phyloP scores from a whole-genome alignment of 2,113 vertebrate species.

The Tenrec ecaudatus region DNA sequence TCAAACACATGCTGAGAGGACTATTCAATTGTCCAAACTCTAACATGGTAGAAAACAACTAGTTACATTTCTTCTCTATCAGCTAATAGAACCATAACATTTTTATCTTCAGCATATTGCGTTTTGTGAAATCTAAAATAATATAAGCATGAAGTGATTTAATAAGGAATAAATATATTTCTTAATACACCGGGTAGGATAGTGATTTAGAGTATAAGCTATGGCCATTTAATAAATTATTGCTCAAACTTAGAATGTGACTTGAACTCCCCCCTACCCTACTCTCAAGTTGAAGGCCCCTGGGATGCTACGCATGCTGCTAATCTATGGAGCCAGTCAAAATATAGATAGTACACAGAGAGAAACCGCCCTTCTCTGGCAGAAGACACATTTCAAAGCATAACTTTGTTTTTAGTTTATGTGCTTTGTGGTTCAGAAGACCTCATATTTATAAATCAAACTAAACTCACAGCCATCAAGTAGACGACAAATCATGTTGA shows the following conservation, averaged over 20 bases:
- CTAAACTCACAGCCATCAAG: too few species aligned
- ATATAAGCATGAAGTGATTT: constrained; percentile 5
- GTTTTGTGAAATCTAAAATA: not conserved
- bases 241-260: not conserved
- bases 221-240: not conserved
- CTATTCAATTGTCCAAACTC: not conserved
- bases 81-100: not conserved
- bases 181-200: not conserved
- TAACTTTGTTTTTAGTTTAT: too few species aligned
- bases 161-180: not conserved
- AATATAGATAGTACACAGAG: too few species aligned
- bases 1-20: not conserved
- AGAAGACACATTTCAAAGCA: too few species aligned
- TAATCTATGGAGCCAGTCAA: too few species aligned
- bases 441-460: too few species aligned
- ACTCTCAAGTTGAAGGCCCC: too few species aligned
- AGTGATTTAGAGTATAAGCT: not conserved
- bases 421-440: too few species aligned
- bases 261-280: not conserved
- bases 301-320: too few species aligned
- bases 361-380: too few species aligned
- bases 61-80: not conserved
- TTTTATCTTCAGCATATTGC: not conserved
- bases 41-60: not conserved
- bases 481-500: too few species aligned